phyloP scores from a whole-genome alignment of 1,140 invertebrate genomes.

The Cyclargus thomasi region DNA sequence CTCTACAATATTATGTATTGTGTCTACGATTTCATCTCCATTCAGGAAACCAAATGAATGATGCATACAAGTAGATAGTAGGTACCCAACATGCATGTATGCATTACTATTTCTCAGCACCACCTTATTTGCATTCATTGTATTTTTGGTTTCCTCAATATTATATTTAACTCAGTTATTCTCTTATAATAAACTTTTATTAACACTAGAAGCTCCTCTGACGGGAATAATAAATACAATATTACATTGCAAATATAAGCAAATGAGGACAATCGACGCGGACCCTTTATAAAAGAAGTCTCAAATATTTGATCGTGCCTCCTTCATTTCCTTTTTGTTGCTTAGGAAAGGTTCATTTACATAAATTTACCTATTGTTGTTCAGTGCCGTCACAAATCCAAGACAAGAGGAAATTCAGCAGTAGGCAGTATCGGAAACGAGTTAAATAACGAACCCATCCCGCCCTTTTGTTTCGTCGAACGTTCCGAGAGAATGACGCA shows the following conservation, averaged over 20 bases:
- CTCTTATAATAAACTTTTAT: neutral
- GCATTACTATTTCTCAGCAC: no score
- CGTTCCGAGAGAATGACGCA: conserved; percentile 55
- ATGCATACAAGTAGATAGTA: no score
- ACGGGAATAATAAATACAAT: neutral
- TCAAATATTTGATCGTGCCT: conserved; percentile 15
- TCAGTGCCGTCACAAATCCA: conserved; percentile 53
- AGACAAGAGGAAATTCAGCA: conserved; percentile 65
- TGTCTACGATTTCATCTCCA: no score
- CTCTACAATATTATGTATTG: no score
- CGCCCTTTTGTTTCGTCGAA: conserved; percentile 58
- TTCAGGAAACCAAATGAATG: no score
- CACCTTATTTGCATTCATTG: no score
- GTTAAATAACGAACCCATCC: conserved; percentile 68
- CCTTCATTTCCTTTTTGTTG: conserved; percentile 66
- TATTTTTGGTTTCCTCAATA: neutral
- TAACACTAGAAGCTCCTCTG: neutral
- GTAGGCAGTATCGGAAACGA: conserved; percentile 68
- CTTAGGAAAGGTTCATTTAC: conserved; percentile 63
- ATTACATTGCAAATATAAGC: conserved; percentile 3
- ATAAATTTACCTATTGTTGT: conserved; percentile 72
- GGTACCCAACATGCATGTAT: no score
- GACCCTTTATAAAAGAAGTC: neutral
- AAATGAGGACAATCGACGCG: neutral
- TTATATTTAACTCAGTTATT: neutral